A percentile compares a stretch with the other conserved stretches of the same genome.
These are phyloP conservation scores for Caradrina kadenii DNA, from an alignment of 2,888 invertebrate species.

Conservation along the genomic window DNA sequence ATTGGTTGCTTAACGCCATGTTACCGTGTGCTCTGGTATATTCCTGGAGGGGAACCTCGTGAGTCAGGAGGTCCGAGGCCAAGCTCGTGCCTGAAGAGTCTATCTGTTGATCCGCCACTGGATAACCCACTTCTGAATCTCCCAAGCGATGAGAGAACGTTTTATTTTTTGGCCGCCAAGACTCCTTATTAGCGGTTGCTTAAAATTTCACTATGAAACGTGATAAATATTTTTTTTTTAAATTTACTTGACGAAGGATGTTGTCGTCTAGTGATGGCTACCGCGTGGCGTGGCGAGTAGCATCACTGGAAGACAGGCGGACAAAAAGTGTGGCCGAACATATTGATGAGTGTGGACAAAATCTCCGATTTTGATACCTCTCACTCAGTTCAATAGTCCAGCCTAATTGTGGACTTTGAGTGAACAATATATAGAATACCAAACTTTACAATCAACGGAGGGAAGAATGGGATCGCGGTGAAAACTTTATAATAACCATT, in stretches of 20 bases:
- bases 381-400: constrained; percentile 6
- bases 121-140: constrained; percentile 28
- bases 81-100: constrained; percentile 9
- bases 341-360: too few species aligned
- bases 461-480: neutral
- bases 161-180: constrained; percentile 4
- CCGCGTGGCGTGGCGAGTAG: constrained; percentile 24
- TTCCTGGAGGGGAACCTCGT: constrained; percentile 48
- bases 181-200: neutral
- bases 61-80: constrained; percentile 41
- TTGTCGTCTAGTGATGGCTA: constrained; percentile 18
- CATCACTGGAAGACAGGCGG: constrained; percentile 28
- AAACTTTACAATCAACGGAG: constrained; percentile 40
- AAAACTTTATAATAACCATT: neutral
- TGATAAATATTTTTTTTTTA: neutral
- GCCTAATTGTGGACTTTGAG: neutral
- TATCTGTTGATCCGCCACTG: constrained; percentile 43
- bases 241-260: neutral
- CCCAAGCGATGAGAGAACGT: constrained; percentile 14
- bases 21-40: constrained; percentile 23
- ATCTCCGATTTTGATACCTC: neutral
- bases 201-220: neutral
- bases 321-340: constrained; percentile 18
- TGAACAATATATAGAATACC: neutral
- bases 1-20: neutral